These are phyloP conservation scores for Teleogryllus occipitalis DNA, from an alignment of 1,140 invertebrate genomes.

Conservation along the genomic window DNA sequence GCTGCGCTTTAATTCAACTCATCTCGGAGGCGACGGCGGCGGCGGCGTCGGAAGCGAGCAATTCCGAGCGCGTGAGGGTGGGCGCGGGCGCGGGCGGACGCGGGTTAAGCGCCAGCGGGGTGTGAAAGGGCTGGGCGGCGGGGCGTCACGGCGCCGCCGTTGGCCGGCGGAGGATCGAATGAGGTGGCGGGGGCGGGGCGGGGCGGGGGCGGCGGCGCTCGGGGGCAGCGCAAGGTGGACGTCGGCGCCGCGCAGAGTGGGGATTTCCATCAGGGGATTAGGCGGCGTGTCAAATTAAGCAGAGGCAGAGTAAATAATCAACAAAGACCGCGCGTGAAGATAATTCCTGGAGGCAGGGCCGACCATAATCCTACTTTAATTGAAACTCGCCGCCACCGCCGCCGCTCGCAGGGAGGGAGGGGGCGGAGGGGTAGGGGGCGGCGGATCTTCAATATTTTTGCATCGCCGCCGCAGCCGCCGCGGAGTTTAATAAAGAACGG, in stretches of 20 bases:
- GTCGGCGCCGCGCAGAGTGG: neutral
- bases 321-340: neutral
- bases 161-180: too few species aligned
- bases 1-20: too few species aligned
- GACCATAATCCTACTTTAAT: slow-evolving; percentile 4
- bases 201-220: too few species aligned
- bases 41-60: too few species aligned
- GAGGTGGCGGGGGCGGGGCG: too few species aligned
- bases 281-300: neutral
- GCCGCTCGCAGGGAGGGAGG: neutral
- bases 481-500: neutral
- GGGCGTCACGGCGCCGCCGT: neutral
- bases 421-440: too few species aligned
- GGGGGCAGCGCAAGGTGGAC: too few species aligned
- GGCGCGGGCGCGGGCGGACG: too few species aligned
- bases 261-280: neutral
- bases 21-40: too few species aligned
- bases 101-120: too few species aligned
- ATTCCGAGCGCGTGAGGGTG: too few species aligned
- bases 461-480: neutral
- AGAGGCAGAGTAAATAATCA: neutral
- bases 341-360: neutral
- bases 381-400: neutral
- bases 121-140: too few species aligned
- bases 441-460: neutral